phyloP scores from a whole-genome alignment of 2,113 vertebrate genomes.

The Podarcis raffonei region DNA sequence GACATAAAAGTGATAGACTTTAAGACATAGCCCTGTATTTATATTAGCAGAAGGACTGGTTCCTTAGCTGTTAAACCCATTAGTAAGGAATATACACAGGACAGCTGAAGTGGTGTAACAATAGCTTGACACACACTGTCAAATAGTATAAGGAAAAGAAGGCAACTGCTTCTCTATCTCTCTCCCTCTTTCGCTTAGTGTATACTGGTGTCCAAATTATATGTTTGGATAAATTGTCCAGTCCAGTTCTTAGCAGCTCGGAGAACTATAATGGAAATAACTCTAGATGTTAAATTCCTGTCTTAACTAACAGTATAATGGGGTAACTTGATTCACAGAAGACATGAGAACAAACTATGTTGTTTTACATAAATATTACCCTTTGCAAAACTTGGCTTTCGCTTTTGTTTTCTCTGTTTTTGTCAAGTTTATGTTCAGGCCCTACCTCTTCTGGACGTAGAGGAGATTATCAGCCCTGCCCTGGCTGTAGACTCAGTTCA shows the following conservation, averaged over 20 bases:
- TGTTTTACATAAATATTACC: background rate
- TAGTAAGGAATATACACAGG: background rate
- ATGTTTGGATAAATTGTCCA: background rate
- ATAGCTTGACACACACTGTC: background rate
- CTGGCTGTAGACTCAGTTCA: background rate
- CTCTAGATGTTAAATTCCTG: background rate
- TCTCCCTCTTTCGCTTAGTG: background rate
- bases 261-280: background rate
- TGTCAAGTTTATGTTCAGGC: background rate
- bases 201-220: background rate
- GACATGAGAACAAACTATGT: background rate
- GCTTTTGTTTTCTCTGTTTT: background rate
- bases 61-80: background rate
- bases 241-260: background rate
- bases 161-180: background rate
- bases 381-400: background rate
- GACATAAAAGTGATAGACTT: background rate
- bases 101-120: background rate
- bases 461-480: background rate
- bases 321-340: background rate
- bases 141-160: background rate
- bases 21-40: background rate
- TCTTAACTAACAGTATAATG: background rate
- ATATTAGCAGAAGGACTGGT: background rate
- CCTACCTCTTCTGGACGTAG: too few relatives aligned